These are phyloP conservation scores for Elgaria multicarinata DNA, from an alignment of 2,113 vertebrate genomes.

Conservation along the genomic window DNA sequence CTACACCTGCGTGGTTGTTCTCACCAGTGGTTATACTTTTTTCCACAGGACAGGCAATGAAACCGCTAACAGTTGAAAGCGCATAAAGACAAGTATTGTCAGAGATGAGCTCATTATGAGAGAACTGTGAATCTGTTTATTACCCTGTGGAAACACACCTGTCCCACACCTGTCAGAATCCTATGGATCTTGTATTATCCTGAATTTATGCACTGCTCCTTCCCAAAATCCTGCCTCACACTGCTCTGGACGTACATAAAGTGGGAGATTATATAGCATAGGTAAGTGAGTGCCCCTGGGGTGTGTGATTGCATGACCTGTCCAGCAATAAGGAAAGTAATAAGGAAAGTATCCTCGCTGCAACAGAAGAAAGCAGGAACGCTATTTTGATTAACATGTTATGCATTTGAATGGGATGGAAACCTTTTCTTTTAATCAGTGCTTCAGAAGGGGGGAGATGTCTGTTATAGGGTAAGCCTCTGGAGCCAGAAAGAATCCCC, in stretches of 20 bases:
- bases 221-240: background rate
- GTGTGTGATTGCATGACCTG: background rate
- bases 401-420: background rate
- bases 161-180: background rate
- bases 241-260: background rate
- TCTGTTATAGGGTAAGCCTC: background rate
- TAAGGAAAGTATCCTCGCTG: background rate
- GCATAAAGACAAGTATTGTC: background rate
- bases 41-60: background rate
- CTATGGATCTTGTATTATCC: background rate
- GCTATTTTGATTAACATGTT: background rate
- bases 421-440: background rate
- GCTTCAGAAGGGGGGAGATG: background rate
- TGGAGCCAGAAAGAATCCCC: background rate
- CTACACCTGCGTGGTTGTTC: background rate
- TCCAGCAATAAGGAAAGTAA: background rate
- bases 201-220: background rate
- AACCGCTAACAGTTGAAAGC: background rate
- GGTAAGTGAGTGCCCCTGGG: background rate
- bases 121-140: background rate
- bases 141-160: background rate
- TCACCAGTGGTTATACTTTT: background rate
- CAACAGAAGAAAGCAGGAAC: background rate
- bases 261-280: background rate
- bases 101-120: background rate